Base-by-base conservation (phyloP, 2,888 invertebrate genomes). In the Oligia strigilis region DNA sequence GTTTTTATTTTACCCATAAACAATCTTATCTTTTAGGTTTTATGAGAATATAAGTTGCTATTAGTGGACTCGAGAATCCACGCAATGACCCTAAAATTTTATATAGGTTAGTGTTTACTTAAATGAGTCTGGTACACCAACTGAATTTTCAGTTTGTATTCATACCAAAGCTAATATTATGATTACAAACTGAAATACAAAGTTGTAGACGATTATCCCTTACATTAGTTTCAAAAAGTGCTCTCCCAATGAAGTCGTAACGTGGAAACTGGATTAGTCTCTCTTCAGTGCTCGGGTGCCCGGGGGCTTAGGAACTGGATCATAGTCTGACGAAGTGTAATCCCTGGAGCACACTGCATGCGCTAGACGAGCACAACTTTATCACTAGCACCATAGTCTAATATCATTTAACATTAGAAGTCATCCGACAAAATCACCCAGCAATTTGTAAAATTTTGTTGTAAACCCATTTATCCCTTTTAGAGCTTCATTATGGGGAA, bases 281-380 rank as follows among this genome's bases (percentile, higher is more conserved):
- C 74, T 82, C 77, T 78, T 74, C 81, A 76, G 76, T 74, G 82
- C 74, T 81, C 52, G 65, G 73, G 75, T 75, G 58, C 85, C 76
- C 77, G 65, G 75, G 78, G 77, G 81, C 80, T 83, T 84, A 69
- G 69, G 78, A 82, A 89, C 72, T 83, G 82, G 84, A 86, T 89
- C 87, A 85, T 83, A 86, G 86, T 83, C 84, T 80, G 82, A 80
- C 82, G 83, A 88, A 89, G 82, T 87, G 81, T 87, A 88, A 90
- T 90, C 88, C 83, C 75, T 79, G 73, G 77, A 72, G 80, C 77
- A 80, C 74, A 79, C 75, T 82, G 78, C 75, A 52, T 23, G 64
- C 64, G 69, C 78, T 70, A 69, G 79, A 75, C 43, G 81, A 82
- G 77, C 81, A 80, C 79, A 72, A 86, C 78, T 83, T 77, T 82